phyloP scores from a whole-genome alignment of 2,113 vertebrate genomes.

The Ictidomys tridecemlineatus region DNA sequence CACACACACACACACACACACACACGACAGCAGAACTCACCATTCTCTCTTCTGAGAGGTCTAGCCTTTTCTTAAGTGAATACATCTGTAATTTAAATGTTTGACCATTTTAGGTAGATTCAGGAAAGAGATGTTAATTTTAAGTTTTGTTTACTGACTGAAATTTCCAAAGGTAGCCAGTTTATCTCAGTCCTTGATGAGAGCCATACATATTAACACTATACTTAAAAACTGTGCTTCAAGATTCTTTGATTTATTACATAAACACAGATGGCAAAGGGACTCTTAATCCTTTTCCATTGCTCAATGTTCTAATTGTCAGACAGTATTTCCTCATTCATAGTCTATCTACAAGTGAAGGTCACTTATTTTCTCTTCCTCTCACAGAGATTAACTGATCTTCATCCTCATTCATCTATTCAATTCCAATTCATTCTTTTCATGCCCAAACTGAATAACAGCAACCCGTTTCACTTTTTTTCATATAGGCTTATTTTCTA shows the following conservation, averaged over 20 bases:
- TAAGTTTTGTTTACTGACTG: not conserved
- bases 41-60: not conserved
- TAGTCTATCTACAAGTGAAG: slow-evolving; percentile 3
- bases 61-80: not conserved
- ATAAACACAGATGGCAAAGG: slow-evolving; percentile 34
- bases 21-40: not conserved
- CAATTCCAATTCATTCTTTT: slow-evolving; percentile 37
- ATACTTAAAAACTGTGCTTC: not conserved
- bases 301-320: not conserved
- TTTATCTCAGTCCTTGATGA: not conserved
- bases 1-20: too few species aligned
- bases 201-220: not conserved
- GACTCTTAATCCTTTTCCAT: slow-evolving; percentile 7
- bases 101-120: slow-evolving; percentile 10
- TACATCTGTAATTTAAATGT: not conserved
- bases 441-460: not conserved
- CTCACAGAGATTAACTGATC: slow-evolving; percentile 5
- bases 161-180: not conserved
- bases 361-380: slow-evolving; percentile 8
- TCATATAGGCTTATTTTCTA: slow-evolving; percentile 25
- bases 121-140: not conserved
- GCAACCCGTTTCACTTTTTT: not conserved
- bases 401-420: slow-evolving; percentile 48
- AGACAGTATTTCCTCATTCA: slow-evolving; percentile 25
- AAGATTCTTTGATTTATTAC: not conserved